Evolutionary conservation across 2,888 invertebrate genomes (phyloP).

Genomic region (Anticlea derivata): DNA sequence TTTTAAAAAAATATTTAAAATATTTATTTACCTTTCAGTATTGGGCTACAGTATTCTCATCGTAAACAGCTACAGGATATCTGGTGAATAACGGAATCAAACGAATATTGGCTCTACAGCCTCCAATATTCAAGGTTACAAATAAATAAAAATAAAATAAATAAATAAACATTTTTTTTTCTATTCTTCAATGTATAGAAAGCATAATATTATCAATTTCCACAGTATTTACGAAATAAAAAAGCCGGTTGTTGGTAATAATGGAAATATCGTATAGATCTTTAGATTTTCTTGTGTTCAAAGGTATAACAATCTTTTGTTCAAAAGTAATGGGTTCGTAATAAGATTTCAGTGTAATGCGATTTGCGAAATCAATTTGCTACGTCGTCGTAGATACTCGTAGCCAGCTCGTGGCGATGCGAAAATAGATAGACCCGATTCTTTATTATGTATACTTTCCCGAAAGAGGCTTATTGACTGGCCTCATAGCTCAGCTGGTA

Average conservation of each 20-base stretch:
- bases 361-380: conserved; percentile 16
- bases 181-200: no score
- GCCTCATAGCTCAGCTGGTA: no score
- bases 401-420: conserved; percentile 3
- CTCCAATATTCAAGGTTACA: no score
- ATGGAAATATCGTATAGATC: not conserved
- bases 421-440: no score
- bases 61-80: conserved; percentile 3
- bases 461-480: no score
- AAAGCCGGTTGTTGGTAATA: not conserved
- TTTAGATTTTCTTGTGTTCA: not conserved
- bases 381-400: conserved; percentile 1
- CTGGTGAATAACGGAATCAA: not conserved
- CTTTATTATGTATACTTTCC: no score
- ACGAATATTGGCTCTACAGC: no score
- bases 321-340: conserved; percentile 14
- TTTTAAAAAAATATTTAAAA: no score
- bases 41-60: not conserved
- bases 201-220: no score
- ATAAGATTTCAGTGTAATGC: conserved; percentile 17
- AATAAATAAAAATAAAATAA: no score
- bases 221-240: no score
- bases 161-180: no score
- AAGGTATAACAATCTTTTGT: conserved; percentile 14
- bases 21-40: not conserved